These are phyloP conservation scores for Sebastes iracundus DNA, from an alignment of 2,797 vertebrate genomes.

Conservation along the genomic window DNA sequence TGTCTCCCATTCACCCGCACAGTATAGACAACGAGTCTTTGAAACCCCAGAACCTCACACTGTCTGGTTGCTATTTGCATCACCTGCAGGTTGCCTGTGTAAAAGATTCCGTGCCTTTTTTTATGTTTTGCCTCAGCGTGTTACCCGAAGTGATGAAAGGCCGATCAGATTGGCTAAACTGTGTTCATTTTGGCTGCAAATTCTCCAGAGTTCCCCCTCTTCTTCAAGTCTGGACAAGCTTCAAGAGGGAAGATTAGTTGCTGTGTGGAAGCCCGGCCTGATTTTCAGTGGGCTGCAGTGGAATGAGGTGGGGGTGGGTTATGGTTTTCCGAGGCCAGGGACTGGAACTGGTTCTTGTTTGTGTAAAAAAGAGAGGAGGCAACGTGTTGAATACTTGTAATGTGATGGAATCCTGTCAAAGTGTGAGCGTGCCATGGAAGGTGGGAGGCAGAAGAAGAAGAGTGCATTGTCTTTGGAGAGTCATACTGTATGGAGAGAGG, in stretches of 20 bases:
- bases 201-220: constrained; percentile 6
- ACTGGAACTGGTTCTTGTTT: constrained; percentile 55
- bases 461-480: constrained; percentile 64
- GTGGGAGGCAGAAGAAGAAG: constrained; percentile 58
- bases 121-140: constrained; percentile 34
- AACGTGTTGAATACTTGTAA: constrained; percentile 56
- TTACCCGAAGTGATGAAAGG: constrained; percentile 44
- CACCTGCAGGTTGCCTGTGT: constrained; percentile 25
- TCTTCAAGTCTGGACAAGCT: constrained; percentile 35
- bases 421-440: constrained; percentile 36
- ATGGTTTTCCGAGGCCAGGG: constrained; percentile 53
- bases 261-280: constrained; percentile 21
- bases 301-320: constrained; percentile 61
- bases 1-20: constrained; percentile 15
- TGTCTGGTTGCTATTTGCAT: constrained; percentile 49
- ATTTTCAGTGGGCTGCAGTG: constrained; percentile 63
- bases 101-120: constrained; percentile 31
- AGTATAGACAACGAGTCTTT: constrained; percentile 15
- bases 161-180: constrained; percentile 34
- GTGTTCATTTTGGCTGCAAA: constrained; percentile 47
- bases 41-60: constrained; percentile 33
- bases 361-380: constrained; percentile 46
- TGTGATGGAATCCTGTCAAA: constrained; percentile 56
- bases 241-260: constrained; percentile 44
- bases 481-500: neutral